Evolutionary conservation across 1,140 invertebrate genomes (phyloP), one percentile per base, ranked within the genome.

Genomic region (Pseudoatta argentina): DNA sequence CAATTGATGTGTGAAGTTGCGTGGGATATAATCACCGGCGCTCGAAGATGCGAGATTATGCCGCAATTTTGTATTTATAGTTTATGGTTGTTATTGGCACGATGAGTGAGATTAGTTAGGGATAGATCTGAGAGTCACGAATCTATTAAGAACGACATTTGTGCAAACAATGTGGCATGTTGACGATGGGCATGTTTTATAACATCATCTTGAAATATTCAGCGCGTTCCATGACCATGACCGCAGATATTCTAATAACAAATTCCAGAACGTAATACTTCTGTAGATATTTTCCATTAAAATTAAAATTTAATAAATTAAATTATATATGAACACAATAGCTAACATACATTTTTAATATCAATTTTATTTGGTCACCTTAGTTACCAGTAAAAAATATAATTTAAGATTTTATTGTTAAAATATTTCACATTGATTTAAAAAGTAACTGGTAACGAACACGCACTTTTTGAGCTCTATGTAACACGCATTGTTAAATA

Each of bases 1-100:
- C 55, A 75, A 83, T 83, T 57, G 79, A 83, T 83, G 79, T 75
- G 79, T 83, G 79, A 83, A 75, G 79, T 75, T 83, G 79, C 79
- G 69, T 83, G 79, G 79, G 69, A 83, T 61, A 83, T 83, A 61
- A 83, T 83, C 79, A 75, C 27, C 79, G 79, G 34, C 55, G 79
- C 55, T 83, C 39, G 34, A 83, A 83, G 69, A 83, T 51, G 69
- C 79, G 79, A 61, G 69, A 83, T 83, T 83, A 83, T 44, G 79
- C 55, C 55, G 79, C 69, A 83, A 48, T 83, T 83, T 73, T 83
- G 39, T 83, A 83, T 83, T 83, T 83, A 83, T 83, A 83, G 69
- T 83, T 82, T 73, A 82, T 73, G 34, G 24, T 82, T 83, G 79
- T 83, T 83, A 83, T 75, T 64, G 55, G 79, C 55, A 44, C 21